phyloP scores from a whole-genome alignment of 2,797 vertebrate species.

The Bucorvus abyssinicus region DNA sequence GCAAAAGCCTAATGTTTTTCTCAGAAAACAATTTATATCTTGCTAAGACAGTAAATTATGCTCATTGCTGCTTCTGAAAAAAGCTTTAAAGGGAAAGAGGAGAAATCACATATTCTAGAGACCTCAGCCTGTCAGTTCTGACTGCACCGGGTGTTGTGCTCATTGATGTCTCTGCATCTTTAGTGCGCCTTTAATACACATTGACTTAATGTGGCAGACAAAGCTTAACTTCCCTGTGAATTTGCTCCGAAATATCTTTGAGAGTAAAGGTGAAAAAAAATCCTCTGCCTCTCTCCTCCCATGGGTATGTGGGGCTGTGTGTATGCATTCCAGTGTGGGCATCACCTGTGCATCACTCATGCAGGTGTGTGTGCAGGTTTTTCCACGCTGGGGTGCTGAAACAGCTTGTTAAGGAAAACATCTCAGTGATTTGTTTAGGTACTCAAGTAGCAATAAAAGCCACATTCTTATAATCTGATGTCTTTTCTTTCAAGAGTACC shows the following conservation, averaged over 20 bases:
- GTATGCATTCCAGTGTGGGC: neutral
- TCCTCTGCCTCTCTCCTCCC: neutral
- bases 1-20: neutral
- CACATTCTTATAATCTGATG: neutral
- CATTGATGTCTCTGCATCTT: neutral
- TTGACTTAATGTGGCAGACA: neutral
- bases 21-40: slow-evolving; percentile 24
- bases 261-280: neutral
- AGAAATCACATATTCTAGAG: neutral
- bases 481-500: neutral
- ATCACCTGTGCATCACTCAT: fast-evolving
- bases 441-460: neutral
- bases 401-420: neutral
- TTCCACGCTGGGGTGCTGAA: neutral
- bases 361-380: neutral
- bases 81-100: neutral
- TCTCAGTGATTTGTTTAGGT: neutral
- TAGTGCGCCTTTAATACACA: neutral
- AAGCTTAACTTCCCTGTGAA: neutral
- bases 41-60: neutral
- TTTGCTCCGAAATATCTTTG: neutral
- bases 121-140: neutral
- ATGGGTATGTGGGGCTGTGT: neutral
- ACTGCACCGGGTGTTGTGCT: neutral
- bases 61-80: neutral